Conservation (phyloP, 2,888 invertebrate genomes). For the Phalera bucephala region DNA sequence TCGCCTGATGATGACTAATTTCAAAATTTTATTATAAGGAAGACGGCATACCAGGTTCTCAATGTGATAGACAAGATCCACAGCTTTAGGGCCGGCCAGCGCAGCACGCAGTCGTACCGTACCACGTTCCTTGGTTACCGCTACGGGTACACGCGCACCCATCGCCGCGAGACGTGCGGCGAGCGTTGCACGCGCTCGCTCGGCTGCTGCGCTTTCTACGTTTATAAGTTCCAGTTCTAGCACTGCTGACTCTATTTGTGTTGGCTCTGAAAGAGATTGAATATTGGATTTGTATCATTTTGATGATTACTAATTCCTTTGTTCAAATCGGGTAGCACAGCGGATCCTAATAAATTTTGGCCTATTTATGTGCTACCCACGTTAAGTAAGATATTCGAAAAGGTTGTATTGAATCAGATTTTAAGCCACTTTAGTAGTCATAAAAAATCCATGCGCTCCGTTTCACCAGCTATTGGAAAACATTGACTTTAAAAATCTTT, state of each 20-base stretch:
- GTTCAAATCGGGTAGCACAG: too few relatives aligned
- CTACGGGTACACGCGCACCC: constrained; percentile 61
- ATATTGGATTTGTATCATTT: too few relatives aligned
- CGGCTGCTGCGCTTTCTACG: constrained; percentile 77
- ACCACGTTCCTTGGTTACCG: constrained; percentile 63
- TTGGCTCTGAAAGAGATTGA: constrained; percentile 81
- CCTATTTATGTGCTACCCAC: too few relatives aligned
- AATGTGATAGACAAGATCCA: constrained; percentile 90
- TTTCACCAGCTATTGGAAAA: too few relatives aligned
- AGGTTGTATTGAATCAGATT: too few relatives aligned
- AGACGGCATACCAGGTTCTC: constrained; percentile 92
- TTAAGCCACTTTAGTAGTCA: too few relatives aligned
- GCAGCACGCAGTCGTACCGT: constrained; percentile 83
- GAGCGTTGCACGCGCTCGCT: constrained; percentile 75
- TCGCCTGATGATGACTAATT: too few relatives aligned
- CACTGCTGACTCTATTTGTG: constrained; percentile 89
- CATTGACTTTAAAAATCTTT: too few relatives aligned
- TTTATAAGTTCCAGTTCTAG: constrained; percentile 89
- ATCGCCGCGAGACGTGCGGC: constrained; percentile 45
- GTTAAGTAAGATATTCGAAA: too few relatives aligned
- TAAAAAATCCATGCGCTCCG: too few relatives aligned
- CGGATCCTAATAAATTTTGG: too few relatives aligned
- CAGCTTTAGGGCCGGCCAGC: constrained; percentile 87
- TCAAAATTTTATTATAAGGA: too few relatives aligned
- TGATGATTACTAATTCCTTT: neutral